Percentiles rank a stretch among this genome's conserved stretches.
phyloP scores from a whole-genome alignment of 2,113 vertebrate genomes.

The Chaetura pelagica region DNA sequence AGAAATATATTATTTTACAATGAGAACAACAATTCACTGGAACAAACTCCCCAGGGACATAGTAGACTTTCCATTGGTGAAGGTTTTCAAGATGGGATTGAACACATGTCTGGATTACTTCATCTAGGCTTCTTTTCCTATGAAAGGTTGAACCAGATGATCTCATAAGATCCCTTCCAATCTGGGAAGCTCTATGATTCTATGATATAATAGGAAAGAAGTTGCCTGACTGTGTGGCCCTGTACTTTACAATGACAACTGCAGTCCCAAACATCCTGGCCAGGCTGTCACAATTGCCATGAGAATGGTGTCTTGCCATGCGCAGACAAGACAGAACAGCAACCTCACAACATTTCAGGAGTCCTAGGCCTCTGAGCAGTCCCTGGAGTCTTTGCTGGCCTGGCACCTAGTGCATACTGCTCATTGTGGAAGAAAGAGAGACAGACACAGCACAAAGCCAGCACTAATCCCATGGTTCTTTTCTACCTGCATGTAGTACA shows the following conservation, averaged over 20 bases:
- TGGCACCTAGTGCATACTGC: neutral
- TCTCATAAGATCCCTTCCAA: neutral
- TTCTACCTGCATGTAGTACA: neutral
- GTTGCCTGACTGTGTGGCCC: neutral
- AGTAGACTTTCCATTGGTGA: rapidly evolving
- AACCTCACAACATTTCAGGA: neutral
- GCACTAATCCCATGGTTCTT: rapidly evolving
- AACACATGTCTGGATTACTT: neutral
- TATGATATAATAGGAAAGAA: neutral
- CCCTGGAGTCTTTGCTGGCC: neutral
- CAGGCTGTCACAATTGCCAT: neutral
- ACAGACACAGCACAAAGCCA: neutral
- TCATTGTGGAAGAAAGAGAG: neutral
- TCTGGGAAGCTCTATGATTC: neutral
- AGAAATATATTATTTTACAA: neutral
- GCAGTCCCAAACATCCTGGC: neutral
- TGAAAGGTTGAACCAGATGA: neutral
- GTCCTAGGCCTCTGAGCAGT: neutral
- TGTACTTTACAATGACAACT: neutral
- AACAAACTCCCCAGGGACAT: neutral
- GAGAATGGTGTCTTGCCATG: neutral
- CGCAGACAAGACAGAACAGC: neutral
- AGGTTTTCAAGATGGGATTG: neutral
- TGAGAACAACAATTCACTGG: neutral
- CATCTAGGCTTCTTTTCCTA: neutral